Base-by-base conservation (phyloP, 2,113 vertebrate species). In the Oriolus oriolus region DNA sequence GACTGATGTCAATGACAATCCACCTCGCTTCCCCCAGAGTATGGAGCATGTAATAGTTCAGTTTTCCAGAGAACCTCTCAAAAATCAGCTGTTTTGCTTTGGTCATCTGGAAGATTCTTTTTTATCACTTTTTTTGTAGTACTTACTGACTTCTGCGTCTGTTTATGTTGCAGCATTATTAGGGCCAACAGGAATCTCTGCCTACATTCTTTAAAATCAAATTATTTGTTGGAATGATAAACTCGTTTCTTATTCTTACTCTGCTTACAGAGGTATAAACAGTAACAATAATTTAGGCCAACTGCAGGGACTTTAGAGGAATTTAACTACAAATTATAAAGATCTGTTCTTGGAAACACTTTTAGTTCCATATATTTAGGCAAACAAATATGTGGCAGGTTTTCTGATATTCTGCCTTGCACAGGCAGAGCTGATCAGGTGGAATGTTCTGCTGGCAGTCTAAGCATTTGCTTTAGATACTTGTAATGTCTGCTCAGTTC, bases 11-110 rank as follows among this genome's bases (percentile, higher is more conserved):
- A 99, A 99, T 21, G 98, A 99, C 98, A 99, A 99, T 53, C 99
- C 99, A 0, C 99, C 99, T n/a, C 99, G 99, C 63, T 99, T 99
- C 64, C 98, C 99, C 1, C 99, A 99, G 97, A 99, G 99, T 99
- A 98, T 97, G 99, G 59, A 63, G 37, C 28, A 21, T 57, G 89
- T 94, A 68, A 71, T 23, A 90, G 17, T 81, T 89, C 5, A 11
- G 6, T 86, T 89, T 87, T 94, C 53, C 16, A 27, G 52, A 93
- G 66, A 95, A 35, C 10, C 8, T 74, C 33, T 94, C 45, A 56
- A 82, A 85, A 56, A 45, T 33, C 56, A 82, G 28, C 50, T 66
- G 8, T 37, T 57, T 56, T 60, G 61, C 17, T 66, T 26, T 75
- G 59, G 41, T n/a, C 63, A 82, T 79, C 78, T 91, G 53, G 16